A percentile compares a stretch with the other conserved stretches of the same genome.
phyloP scores from a whole-genome alignment of 2,113 vertebrate species.

The Seriola rivoliana region DNA sequence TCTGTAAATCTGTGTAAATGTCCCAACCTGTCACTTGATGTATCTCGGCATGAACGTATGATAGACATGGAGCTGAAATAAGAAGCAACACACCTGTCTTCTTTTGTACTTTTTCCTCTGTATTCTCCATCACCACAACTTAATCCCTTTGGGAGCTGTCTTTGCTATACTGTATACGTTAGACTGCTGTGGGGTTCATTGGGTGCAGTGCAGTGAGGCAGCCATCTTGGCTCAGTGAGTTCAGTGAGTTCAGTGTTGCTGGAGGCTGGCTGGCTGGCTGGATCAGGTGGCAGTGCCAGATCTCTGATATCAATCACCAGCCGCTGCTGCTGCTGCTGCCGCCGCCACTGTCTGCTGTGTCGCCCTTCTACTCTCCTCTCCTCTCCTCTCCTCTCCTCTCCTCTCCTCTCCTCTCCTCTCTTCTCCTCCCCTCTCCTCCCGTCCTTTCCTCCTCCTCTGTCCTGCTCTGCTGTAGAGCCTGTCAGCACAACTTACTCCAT shows the following conservation, averaged over 20 bases:
- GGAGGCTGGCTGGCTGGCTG: conserved; percentile 77
- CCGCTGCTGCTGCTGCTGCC: conserved; percentile 49
- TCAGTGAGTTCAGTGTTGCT: conserved; percentile 80
- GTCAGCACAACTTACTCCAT: conserved; percentile 51
- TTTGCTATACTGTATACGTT: conserved; percentile 48
- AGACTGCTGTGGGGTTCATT: conserved; percentile 69
- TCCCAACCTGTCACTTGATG: neutral
- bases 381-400: conserved; percentile 19
- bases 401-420: conserved; percentile 40
- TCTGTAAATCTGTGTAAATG: conserved; percentile 16
- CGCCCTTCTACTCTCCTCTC: conserved; percentile 50
- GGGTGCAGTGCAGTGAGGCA: conserved; percentile 80
- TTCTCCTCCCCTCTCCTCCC: conserved; percentile 35
- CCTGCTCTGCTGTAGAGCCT: conserved; percentile 52
- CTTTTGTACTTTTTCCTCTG: conserved; percentile 1
- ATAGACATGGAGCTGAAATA: conserved; percentile 8
- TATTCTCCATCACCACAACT: neutral
- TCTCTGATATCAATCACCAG: conserved; percentile 85
- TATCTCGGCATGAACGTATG: neutral
- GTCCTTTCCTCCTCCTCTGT: conserved; percentile 11
- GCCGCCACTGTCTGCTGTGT: conserved; percentile 68
- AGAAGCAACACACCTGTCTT: conserved; percentile 12
- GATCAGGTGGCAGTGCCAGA: conserved; percentile 84
- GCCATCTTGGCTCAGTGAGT: conserved; percentile 79
- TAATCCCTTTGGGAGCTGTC: conserved; percentile 36